Conservation (phyloP, 2,113 vertebrate species). For the Cochlearius cochlearius region DNA sequence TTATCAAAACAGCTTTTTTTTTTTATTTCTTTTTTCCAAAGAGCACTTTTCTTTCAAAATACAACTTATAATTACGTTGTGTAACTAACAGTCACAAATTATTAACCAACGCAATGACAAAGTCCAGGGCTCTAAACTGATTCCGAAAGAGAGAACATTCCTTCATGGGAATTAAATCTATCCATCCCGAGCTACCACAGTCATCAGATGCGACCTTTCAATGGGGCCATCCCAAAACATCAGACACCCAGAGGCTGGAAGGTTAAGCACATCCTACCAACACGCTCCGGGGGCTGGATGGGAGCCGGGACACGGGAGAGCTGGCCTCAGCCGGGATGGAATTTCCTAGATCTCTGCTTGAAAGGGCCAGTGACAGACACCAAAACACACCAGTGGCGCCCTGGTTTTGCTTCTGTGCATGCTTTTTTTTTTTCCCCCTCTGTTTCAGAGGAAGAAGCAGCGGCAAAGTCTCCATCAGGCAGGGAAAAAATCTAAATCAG, state of each 20-base stretch:
- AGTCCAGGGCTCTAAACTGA: not conserved
- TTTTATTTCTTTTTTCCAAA: not conserved
- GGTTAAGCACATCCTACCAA: not conserved
- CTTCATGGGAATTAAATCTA: not conserved
- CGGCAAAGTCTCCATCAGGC: not conserved
- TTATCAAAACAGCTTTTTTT: not conserved
- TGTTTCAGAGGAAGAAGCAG: not conserved
- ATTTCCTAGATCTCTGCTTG: not conserved
- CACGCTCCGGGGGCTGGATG: fast-evolving
- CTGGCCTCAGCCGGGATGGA: not conserved
- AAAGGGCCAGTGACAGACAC: not conserved
- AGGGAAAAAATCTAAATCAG: not conserved
- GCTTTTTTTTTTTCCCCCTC: fast-evolving
- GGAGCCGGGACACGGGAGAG: not conserved
- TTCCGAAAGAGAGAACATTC: not conserved
- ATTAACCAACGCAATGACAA: fast-evolving
- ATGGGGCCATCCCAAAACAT: not conserved
- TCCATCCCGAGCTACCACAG: too few relatives aligned
- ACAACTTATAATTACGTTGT: fast-evolving
- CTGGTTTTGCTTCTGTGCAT: fast-evolving
- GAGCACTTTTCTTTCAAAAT: not conserved
- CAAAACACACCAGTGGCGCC: not conserved
- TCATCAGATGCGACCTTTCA: not conserved
- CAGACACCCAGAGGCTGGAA: not conserved
- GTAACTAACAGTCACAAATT: too few relatives aligned